Evolutionary conservation across 2,888 invertebrate species (phyloP).

Genomic region (Mythimna pallens): DNA sequence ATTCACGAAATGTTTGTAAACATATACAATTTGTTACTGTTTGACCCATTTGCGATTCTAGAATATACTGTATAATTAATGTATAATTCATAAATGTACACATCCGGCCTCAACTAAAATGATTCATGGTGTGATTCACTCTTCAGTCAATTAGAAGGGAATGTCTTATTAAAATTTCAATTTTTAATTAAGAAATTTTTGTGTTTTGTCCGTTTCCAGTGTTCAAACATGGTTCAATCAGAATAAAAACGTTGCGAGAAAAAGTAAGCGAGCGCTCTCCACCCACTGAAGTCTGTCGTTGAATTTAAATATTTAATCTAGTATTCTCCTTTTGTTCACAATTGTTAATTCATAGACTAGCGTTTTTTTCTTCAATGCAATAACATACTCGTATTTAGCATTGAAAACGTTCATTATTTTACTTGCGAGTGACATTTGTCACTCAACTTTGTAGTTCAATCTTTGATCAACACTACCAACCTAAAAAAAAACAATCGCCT

Average conservation of each 20-base stretch:
- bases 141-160: constrained; percentile 35
- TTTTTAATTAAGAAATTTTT: constrained; percentile 39
- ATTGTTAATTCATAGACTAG: constrained; percentile 15
- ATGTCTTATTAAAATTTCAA: constrained; percentile 49
- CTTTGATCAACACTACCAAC: background rate
- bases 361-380: background rate
- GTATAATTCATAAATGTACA: constrained; percentile 43
- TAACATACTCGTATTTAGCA: constrained; percentile 1
- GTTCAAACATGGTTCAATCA: constrained; percentile 14
- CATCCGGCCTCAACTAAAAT: constrained; percentile 49
- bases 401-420: constrained; percentile 5
- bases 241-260: constrained; percentile 38
- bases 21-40: constrained; percentile 25
- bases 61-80: too few species aligned
- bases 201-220: constrained; percentile 5
- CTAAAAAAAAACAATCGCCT: constrained; percentile 16
- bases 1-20: constrained; percentile 40
- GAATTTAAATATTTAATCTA: constrained; percentile 48
- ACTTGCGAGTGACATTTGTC: constrained; percentile 3
- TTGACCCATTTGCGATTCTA: constrained; percentile 54
- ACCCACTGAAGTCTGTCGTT: constrained; percentile 21
- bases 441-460: background rate
- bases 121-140: constrained; percentile 50
- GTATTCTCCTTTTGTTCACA: constrained; percentile 26
- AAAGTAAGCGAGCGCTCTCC: constrained; percentile 16